A percentile compares a stretch with the other conserved stretches of the same genome.
phyloP scores from a whole-genome alignment of 1,140 invertebrate genomes.

The Papilio helenus region DNA sequence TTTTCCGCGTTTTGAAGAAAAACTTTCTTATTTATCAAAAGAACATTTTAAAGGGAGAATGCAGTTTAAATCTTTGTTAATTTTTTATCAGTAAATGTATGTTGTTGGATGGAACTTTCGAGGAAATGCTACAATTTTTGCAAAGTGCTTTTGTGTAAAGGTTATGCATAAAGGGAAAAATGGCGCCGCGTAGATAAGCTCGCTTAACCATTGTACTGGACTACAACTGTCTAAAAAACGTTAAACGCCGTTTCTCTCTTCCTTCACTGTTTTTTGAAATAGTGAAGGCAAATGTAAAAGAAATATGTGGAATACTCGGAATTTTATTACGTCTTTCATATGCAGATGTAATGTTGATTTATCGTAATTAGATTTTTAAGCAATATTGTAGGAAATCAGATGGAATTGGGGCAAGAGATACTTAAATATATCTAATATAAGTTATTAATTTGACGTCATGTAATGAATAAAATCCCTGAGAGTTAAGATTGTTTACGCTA shows the following conservation, averaged over 20 bases:
- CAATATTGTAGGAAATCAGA: too few relatives aligned
- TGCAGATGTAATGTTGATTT: neutral
- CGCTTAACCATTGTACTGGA: slow-evolving; percentile 34
- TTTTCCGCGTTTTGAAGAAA: too few relatives aligned
- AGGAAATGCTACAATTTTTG: slow-evolving; percentile 27
- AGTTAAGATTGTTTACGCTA: too few relatives aligned
- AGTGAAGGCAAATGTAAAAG: neutral
- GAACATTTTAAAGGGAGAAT: neutral
- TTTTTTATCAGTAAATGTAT: slow-evolving; percentile 6
- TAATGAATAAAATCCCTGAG: too few relatives aligned
- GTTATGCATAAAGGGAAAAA: slow-evolving; percentile 28
- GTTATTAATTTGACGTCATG: too few relatives aligned
- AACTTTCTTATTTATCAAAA: too few relatives aligned
- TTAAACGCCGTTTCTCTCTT: slow-evolving; percentile 10
- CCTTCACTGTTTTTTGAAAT: slow-evolving; percentile 1
- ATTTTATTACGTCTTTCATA: neutral
- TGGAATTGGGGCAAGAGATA: too few relatives aligned
- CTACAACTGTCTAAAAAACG: slow-evolving; percentile 7
- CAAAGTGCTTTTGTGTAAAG: slow-evolving; percentile 32
- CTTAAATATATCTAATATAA: too few relatives aligned
- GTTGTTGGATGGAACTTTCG: slow-evolving; percentile 23
- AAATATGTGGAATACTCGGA: neutral
- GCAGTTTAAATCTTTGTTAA: neutral
- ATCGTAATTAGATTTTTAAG: neutral
- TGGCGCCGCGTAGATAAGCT: slow-evolving; percentile 22